A percentile compares a stretch with the other conserved stretches of the same genome.
Conservation (phyloP, 2,888 invertebrate genomes). For the Lysandra coridon region DNA sequence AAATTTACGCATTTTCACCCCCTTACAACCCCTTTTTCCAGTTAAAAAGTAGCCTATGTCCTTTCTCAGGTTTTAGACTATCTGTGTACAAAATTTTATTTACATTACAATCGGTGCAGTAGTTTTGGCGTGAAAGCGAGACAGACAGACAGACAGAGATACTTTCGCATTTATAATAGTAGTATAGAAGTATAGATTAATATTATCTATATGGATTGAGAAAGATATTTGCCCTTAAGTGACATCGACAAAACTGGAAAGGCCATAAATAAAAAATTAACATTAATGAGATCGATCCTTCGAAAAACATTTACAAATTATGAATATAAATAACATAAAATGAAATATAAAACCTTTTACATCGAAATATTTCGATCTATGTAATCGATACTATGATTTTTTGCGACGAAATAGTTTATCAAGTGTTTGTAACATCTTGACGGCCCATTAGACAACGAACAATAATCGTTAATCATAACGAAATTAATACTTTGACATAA, state of each 20-base stretch:
- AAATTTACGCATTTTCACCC: no score
- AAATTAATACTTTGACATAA: constrained; percentile 13
- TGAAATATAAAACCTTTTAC: background rate
- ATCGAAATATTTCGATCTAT: background rate
- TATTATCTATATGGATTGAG: background rate
- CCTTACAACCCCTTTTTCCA: no score
- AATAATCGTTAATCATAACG: constrained; percentile 10
- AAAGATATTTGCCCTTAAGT: constrained; percentile 2
- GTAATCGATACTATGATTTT: background rate
- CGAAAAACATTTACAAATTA: background rate
- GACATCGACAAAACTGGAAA: background rate
- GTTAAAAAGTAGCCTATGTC: no score
- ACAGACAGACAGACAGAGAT: no score
- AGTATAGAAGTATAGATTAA: no score
- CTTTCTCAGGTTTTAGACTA: no score
- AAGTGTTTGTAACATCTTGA: background rate
- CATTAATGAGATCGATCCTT: background rate
- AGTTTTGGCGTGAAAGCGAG: no score
- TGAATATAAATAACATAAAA: constrained; percentile 17
- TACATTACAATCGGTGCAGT: no score
- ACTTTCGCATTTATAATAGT: no score
- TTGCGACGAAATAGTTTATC: constrained; percentile 10
- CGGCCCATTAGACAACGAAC: background rate
- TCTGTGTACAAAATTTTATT: no score
- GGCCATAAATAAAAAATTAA: constrained; percentile 6